These are phyloP conservation scores for Poecilia picta DNA, from an alignment of 2,797 vertebrate genomes.

Conservation along the genomic window DNA sequence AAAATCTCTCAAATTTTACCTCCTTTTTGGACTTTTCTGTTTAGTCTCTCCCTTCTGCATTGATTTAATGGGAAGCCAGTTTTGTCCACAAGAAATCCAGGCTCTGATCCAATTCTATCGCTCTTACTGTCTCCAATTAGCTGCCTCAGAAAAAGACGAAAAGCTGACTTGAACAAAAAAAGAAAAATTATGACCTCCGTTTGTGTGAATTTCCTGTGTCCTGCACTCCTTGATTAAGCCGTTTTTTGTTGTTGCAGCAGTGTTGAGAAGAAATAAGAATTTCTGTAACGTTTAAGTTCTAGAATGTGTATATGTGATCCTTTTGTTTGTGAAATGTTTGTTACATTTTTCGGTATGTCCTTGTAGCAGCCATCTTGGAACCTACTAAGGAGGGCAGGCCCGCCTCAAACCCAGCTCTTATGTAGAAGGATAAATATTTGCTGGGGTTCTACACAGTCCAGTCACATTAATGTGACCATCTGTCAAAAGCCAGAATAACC, in stretches of 20 bases:
- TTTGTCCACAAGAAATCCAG: slow-evolving; percentile 49
- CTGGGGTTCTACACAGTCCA: no score
- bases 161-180: slow-evolving; percentile 65
- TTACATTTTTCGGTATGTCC: no score
- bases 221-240: slow-evolving; percentile 79
- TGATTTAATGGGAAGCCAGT: slow-evolving; percentile 32
- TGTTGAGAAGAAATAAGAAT: no score
- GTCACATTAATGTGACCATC: no score
- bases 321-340: no score
- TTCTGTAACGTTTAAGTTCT: no score
- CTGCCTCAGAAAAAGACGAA: slow-evolving; percentile 52
- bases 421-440: no score
- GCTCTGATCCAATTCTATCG: slow-evolving; percentile 45
- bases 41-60: slow-evolving; percentile 11
- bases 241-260: slow-evolving; percentile 75
- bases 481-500: no score
- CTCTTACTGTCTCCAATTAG: slow-evolving; percentile 47
- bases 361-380: no score
- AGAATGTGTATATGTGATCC: no score
- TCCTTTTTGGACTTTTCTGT: slow-evolving; percentile 42
- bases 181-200: slow-evolving; percentile 67
- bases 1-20: slow-evolving; percentile 39
- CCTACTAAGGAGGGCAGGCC: no score
- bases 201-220: slow-evolving; percentile 69
- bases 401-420: no score